Evolutionary conservation across 2,888 invertebrate genomes (phyloP).

Genomic region (Nemapogon koenigi): DNA sequence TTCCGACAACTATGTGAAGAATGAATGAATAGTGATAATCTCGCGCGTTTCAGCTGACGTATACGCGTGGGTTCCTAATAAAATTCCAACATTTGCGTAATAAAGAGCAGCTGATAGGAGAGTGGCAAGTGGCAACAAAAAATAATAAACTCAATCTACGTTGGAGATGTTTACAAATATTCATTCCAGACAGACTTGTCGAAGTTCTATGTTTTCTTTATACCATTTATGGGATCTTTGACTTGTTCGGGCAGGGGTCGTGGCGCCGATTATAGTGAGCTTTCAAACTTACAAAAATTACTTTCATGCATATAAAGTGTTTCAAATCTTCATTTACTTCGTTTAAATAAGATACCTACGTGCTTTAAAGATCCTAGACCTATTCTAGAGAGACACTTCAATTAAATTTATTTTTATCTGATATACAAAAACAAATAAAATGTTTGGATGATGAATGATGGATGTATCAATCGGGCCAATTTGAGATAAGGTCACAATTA

Average conservation of each 20-base stretch:
- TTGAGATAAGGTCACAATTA: too few relatives aligned
- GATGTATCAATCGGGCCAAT: too few relatives aligned
- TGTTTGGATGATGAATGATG: too few relatives aligned
- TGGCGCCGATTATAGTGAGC: constrained; percentile 20
- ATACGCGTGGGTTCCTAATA: constrained; percentile 24
- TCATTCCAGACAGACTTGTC: constrained; percentile 8
- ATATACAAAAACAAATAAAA: too few relatives aligned
- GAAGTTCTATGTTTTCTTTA: constrained; percentile 15
- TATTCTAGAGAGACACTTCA: too few relatives aligned
- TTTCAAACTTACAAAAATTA: constrained; percentile 4
- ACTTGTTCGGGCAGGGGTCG: constrained; percentile 23
- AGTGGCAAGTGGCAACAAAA: constrained; percentile 29
- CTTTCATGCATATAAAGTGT: constrained; percentile 31
- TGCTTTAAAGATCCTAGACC: too few relatives aligned
- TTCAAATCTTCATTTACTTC: too few relatives aligned
- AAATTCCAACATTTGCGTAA: constrained; percentile 33
- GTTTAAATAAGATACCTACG: constrained; percentile 11
- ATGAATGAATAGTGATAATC: not conserved
- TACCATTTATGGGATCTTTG: constrained; percentile 27
- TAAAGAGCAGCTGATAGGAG: constrained; percentile 42
- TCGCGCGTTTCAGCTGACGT: constrained; percentile 6
- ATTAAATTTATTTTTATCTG: too few relatives aligned
- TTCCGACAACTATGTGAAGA: too few relatives aligned
- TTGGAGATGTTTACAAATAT: constrained; percentile 51
- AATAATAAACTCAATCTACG: constrained; percentile 41